Evolutionary conservation across 2,113 vertebrate species (phyloP).

Genomic region (Megalops atlanticus): DNA sequence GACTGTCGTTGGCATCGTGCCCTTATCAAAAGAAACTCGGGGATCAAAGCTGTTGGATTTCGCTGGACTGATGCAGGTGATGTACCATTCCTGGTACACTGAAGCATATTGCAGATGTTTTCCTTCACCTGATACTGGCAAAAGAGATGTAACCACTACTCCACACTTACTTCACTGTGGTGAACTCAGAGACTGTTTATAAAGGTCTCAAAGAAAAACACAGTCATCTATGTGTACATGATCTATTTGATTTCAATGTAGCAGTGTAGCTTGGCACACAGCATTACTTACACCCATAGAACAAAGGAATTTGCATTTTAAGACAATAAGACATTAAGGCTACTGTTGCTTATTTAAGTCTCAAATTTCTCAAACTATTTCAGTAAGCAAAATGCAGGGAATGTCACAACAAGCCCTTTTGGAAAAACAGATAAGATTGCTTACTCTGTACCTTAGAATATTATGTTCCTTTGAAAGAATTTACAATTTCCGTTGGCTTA

Average conservation of each 20-base stretch:
- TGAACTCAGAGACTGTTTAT: neutral
- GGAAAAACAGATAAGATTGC: conserved; percentile 11
- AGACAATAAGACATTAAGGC: neutral
- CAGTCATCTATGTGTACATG: neutral
- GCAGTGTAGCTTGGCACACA: neutral
- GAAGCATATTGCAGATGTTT: neutral
- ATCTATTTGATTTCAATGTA: neutral
- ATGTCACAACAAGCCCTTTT: conserved; percentile 17
- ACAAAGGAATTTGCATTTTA: neutral
- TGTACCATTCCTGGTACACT: neutral
- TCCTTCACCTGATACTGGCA: neutral
- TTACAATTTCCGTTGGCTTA: conserved; percentile 33
- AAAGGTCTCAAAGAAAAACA: neutral
- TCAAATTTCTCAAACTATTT: no score
- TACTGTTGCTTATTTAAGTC: neutral
- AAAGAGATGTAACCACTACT: neutral
- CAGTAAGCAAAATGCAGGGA: neutral
- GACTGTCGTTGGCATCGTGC: conserved; percentile 5
- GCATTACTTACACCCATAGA: neutral
- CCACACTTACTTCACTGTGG: neutral
- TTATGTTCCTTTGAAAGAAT: conserved; percentile 32
- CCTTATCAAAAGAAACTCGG: neutral
- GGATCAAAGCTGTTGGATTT: neutral
- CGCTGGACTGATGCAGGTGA: neutral
- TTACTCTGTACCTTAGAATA: conserved; percentile 26